phyloP scores from a whole-genome alignment of 2,888 invertebrate genomes.

The Seira musarum region DNA sequence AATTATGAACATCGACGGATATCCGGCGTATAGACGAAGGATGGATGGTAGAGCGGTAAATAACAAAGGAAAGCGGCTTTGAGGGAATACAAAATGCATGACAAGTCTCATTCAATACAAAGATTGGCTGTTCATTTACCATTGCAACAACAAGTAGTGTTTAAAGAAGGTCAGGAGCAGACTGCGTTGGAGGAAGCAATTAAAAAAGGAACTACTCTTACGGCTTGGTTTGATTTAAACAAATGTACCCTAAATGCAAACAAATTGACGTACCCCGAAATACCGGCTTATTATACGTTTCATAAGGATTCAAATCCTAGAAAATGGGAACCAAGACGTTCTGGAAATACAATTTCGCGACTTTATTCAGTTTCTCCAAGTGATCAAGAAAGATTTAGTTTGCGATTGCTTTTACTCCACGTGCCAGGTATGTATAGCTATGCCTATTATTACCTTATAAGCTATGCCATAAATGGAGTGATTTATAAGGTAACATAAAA shows the following conservation, averaged over 20 bases:
- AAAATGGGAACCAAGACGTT: slow-evolving; percentile 52
- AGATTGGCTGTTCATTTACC: slow-evolving; percentile 71
- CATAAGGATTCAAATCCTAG: no score
- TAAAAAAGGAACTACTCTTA: slow-evolving; percentile 61
- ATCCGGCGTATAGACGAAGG: slow-evolving; percentile 69
- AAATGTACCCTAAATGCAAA: slow-evolving; percentile 46
- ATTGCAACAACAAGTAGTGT: slow-evolving; percentile 64
- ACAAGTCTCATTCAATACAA: slow-evolving; percentile 70
- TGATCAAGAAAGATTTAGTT: slow-evolving; percentile 70
- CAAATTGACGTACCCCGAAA: slow-evolving; percentile 64
- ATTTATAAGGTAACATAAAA: no score
- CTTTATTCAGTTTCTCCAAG: slow-evolving; percentile 68
- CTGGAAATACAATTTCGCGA: no score
- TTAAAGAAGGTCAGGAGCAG: slow-evolving; percentile 59
- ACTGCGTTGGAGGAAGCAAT: slow-evolving; percentile 49
- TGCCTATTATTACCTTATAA: no score
- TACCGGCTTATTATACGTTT: slow-evolving; percentile 60
- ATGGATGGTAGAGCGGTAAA: slow-evolving; percentile 24
- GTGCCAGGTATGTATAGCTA: slow-evolving; percentile 70
- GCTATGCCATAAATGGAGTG: no score
- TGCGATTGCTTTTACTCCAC: slow-evolving; percentile 70
- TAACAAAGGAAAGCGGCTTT: no score
- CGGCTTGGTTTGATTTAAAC: slow-evolving; percentile 69
- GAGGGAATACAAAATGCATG: slow-evolving; percentile 70
- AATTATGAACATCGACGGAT: slow-evolving; percentile 69